These are phyloP conservation scores for Argyra leucocephala DNA, from an alignment of 2,888 invertebrate species.

Conservation along the genomic window DNA sequence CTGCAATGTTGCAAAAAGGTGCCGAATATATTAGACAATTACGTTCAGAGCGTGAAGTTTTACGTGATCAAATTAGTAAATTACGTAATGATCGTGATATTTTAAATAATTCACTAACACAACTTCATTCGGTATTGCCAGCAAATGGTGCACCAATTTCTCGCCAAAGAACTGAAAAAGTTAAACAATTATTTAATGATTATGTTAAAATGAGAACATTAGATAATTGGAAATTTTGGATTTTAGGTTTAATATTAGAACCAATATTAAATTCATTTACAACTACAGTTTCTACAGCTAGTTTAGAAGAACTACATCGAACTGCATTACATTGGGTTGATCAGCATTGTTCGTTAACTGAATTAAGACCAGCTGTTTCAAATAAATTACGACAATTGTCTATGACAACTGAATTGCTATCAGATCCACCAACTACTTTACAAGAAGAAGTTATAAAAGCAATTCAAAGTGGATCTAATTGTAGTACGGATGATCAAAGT, in stretches of 20 bases:
- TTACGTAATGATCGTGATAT: slow-evolving; percentile 81
- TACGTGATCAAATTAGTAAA: slow-evolving; percentile 83
- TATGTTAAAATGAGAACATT: slow-evolving; percentile 78
- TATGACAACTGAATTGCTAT: slow-evolving; percentile 85
- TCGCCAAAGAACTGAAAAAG: slow-evolving; percentile 76
- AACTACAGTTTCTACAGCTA: slow-evolving; percentile 82
- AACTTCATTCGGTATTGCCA: slow-evolving; percentile 87
- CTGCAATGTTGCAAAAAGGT: slow-evolving; percentile 92
- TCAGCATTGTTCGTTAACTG: slow-evolving; percentile 89
- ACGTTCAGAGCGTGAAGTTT: slow-evolving; percentile 70
- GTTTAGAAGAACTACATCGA: slow-evolving; percentile 81
- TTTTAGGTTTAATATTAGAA: slow-evolving; percentile 85
- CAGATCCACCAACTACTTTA: slow-evolving; percentile 70
- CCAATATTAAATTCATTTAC: slow-evolving; percentile 86
- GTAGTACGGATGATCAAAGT: background rate
- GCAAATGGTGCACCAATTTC: slow-evolving; percentile 93
- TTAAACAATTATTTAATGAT: slow-evolving; percentile 87
- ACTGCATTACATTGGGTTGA: slow-evolving; percentile 91
- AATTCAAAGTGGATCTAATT: background rate
- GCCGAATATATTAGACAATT: slow-evolving; percentile 90
- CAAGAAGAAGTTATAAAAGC: slow-evolving; percentile 83
- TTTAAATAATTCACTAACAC: slow-evolving; percentile 80
- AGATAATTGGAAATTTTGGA: slow-evolving; percentile 97
- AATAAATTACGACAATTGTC: slow-evolving; percentile 83
- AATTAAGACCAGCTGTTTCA: slow-evolving; percentile 85